A percentile compares a stretch with the other conserved stretches of the same genome.
Evolutionary conservation across 2,888 invertebrate species (phyloP).

Genomic region (Oligia strigilis): DNA sequence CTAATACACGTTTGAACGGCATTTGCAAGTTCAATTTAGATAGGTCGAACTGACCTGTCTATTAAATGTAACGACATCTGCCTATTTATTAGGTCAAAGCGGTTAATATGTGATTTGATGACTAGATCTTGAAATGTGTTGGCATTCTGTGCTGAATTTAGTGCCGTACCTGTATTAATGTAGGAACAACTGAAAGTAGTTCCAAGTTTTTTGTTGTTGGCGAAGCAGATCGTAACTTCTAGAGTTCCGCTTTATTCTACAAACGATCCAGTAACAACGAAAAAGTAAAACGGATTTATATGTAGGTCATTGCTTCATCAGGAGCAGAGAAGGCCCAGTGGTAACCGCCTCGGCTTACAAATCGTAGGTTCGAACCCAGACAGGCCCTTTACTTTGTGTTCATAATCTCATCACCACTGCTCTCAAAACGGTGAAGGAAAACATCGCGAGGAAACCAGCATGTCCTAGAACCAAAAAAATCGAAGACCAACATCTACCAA

Average conservation of each 20-base stretch:
- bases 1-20: conserved; percentile 64
- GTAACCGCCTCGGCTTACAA: no score
- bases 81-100: conserved; percentile 32
- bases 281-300: not conserved
- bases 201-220: not conserved
- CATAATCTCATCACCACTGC: not conserved
- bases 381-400: not conserved
- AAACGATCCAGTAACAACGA: not conserved
- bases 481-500: not conserved
- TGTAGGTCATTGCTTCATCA: no score
- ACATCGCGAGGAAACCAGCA: not conserved
- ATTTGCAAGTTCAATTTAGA: conserved; percentile 64
- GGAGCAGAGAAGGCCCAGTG: not conserved
- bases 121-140: conserved; percentile 10
- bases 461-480: not conserved
- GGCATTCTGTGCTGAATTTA: conserved; percentile 1
- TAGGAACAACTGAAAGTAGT: not conserved
- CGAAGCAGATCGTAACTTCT: not conserved
- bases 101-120: conserved; percentile 12
- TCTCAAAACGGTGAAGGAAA: not conserved
- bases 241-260: not conserved
- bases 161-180: not conserved
- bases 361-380: not conserved
- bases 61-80: conserved; percentile 43
- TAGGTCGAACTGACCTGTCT: conserved; percentile 31